Percentiles rank a stretch among this genome's conserved stretches.
Evolutionary conservation across 2,113 vertebrate species (phyloP).

Genomic region (Coregonus clupeaformis): DNA sequence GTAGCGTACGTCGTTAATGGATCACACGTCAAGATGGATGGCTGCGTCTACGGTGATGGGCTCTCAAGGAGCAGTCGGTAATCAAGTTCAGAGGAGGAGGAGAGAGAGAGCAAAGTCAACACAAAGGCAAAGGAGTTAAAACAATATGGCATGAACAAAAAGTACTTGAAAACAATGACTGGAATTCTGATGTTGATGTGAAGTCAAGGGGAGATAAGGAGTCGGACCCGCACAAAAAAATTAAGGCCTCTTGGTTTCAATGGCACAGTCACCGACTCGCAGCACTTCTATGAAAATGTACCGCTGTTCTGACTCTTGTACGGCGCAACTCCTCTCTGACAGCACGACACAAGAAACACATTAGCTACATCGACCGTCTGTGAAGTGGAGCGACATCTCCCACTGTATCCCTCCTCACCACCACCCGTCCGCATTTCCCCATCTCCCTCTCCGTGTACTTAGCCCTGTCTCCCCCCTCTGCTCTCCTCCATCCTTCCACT

Average conservation of each 20-base stretch:
- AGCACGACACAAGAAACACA: neutral
- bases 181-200: no score
- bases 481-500: neutral
- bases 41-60: neutral
- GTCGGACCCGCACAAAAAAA: neutral
- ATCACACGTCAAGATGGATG: neutral
- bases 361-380: conserved; percentile 6
- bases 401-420: neutral
- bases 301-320: neutral
- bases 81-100: neutral
- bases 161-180: no score
- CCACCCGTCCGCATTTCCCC: no score
- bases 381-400: neutral
- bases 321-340: neutral
- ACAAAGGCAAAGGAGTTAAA: neutral
- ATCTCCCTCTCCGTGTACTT: no score
- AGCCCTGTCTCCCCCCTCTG: neutral
- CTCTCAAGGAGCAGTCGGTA: neutral
- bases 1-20: neutral
- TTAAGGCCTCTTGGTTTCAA: neutral
- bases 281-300: neutral
- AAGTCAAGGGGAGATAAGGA: neutral
- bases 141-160: neutral
- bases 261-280: neutral
- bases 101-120: neutral